Evolutionary conservation across 2,113 vertebrate genomes (phyloP), one percentile per base, ranked within the genome.

Genomic region (Gopherus flavomarginatus): DNA sequence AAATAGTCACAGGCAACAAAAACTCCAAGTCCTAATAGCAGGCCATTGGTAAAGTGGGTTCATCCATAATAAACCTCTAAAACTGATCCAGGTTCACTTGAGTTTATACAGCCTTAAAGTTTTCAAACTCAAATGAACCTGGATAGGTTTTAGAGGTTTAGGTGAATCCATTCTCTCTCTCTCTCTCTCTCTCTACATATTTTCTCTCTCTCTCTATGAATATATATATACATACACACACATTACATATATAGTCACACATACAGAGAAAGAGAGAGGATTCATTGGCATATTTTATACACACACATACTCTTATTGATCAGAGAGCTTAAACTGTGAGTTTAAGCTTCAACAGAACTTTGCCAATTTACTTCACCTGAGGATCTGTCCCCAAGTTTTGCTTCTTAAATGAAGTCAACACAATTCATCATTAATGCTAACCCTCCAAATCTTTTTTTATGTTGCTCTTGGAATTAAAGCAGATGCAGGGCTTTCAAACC

Each of bases 361-460:
- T 27, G 47, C 54, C 56, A 77, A 53, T 65, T 90, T 78, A 84
- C 16, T 81, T n/a, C 35, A 92, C 38, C 86, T 87, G 81, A 31
- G 92, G 21, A 78, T 35, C 54, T 93, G 54, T 42, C 87, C 90
- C 56, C 83, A 81, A 0, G 1, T 16, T 91, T 53, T 44, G 11
- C 56, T 89, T 80, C 72, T 72, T 78, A 95, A 92, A 22, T 84
- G 80, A 90, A 72, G 56, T 49, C 69, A 3, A n/a, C 16, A 8
- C 16, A n/a, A 0, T 52, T 79, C 59, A 77, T 65, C 56, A 31
- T 38, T 90, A 94, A 87, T 47, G 69, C 4, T 9, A 42, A 80
- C 56, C 79, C 82, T 14, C 86, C 69, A 93, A 93, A 84, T 8
- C 24, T 54, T 79, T 59, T 59, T 94, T 88, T 83, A n/a, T 53